Conservation (phyloP, 2,113 vertebrate species). For the Labeo catla region DNA sequence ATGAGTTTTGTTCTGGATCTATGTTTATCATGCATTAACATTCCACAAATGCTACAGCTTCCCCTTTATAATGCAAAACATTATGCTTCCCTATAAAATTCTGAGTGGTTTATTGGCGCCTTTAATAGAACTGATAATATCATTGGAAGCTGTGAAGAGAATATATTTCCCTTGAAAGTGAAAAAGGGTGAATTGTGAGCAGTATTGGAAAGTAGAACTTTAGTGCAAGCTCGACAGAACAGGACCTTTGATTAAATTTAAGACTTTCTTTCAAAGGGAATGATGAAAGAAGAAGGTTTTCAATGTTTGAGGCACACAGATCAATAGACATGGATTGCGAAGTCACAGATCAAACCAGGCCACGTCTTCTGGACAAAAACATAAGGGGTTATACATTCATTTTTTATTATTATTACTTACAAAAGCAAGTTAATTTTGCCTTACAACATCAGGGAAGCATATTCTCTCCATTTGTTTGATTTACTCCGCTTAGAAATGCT, state of each 20-base stretch:
- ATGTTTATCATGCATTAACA: neutral
- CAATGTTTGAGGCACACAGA: neutral
- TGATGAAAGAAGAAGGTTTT: neutral
- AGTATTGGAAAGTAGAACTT: constrained; percentile 23
- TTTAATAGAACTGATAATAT: constrained; percentile 32
- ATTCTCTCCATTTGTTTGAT: neutral
- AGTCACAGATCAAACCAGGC: constrained; percentile 7
- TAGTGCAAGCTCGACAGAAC: constrained; percentile 16
- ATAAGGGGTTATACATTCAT: neutral
- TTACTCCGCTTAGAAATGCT: neutral
- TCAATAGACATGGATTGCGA: neutral
- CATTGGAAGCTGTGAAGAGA: constrained; percentile 19
- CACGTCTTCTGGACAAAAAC: neutral
- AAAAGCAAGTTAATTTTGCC: neutral
- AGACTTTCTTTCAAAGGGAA: neutral
- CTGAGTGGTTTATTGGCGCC: constrained; percentile 3
- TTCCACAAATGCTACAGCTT: constrained; percentile 1
- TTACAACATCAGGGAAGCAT: neutral
- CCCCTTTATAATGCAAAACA: neutral
- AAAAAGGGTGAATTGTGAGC: neutral
- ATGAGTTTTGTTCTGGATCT: neutral
- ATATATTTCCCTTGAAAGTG: constrained; percentile 35
- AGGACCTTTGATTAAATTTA: constrained; percentile 6
- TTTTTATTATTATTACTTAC: neutral
- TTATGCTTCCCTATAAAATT: constrained; percentile 8